A percentile compares a stretch with the other conserved stretches of the same genome.
Evolutionary conservation across 2,113 vertebrate genomes (phyloP).

Genomic region (Calonectris borealis): DNA sequence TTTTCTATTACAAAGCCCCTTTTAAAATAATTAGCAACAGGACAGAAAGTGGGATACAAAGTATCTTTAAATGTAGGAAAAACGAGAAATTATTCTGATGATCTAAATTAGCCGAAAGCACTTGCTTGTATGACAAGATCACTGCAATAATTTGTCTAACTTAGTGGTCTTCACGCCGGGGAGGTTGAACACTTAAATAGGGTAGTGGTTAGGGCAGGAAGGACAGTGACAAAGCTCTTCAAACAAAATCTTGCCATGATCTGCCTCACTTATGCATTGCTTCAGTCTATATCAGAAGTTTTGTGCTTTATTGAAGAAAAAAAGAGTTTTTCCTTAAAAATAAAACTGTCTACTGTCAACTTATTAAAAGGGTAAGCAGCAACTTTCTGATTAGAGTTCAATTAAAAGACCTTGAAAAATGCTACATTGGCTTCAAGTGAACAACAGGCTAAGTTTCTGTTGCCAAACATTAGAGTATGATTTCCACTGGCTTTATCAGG

Average conservation of each 20-base stretch:
- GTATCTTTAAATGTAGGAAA: background rate
- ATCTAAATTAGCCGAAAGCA: background rate
- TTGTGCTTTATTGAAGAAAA: background rate
- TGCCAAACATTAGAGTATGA: background rate
- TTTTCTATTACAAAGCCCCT: background rate
- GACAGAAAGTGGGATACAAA: background rate
- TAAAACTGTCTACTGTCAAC: background rate
- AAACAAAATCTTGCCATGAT: background rate
- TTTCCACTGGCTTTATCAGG: background rate
- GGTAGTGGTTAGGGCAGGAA: background rate
- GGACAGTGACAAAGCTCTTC: background rate
- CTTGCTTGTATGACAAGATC: background rate
- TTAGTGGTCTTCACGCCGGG: background rate
- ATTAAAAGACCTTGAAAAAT: background rate
- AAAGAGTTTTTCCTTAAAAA: background rate
- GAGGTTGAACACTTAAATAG: background rate
- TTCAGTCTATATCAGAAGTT: background rate
- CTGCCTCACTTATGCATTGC: background rate
- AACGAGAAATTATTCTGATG: background rate
- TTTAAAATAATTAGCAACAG: slow-evolving; percentile 25
- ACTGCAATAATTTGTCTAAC: background rate
- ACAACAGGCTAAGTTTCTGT: background rate
- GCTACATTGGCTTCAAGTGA: background rate
- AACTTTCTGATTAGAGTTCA: background rate
- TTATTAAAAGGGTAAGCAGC: background rate